Evolutionary conservation across 2,797 vertebrate species (phyloP), one percentile per base, ranked within the genome.

Genomic region (Fistularia tabacaria): DNA sequence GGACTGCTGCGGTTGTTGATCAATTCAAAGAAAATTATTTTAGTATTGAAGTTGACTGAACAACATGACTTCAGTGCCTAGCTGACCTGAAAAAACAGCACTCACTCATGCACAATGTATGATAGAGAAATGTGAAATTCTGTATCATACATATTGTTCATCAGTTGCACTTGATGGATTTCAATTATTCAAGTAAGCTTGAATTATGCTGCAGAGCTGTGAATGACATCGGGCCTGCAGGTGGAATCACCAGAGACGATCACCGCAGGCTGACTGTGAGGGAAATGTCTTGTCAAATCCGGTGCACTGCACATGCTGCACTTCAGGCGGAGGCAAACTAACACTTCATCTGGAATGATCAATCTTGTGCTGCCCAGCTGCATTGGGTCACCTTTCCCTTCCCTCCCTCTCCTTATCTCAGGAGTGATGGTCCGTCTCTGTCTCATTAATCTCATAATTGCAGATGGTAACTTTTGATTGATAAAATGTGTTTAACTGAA

Each of bases 301-400:
- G 50, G 38, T 45, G 39, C 45, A 45, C 47, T 46, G 14, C n/a
- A 46, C 55, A 65, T 46, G 38, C 46, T 38, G 50, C 40, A 11
- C 40, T 41, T 70, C 49, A 54, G 42, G 57, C 50, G 38, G 38
- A 58, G 45, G 40, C 38, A 51, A 58, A 53, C 59, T 51, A 62
- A 55, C 40, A 14, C 46, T 62, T 68, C 25, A 65, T 56, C 51
- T 57, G 14, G 39, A 14, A 65, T 54, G 49, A 68, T 69, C 41
- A 57, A 13, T 56, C 57, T 71, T 56, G 14, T 44, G n/a, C 40
- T 57, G 47, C n/a, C 46, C 54, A 60, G 46, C 70, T 50, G 53
- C 36, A 51, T 15, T 45, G 46, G 39, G 51, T 69, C 62, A 51
- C 54, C 38, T 56, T 59, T 15, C 48, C n/a, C 38, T 58, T 54